Evolutionary conservation across 2,888 invertebrate genomes (phyloP).

Genomic region (Chorisops tibialis): DNA sequence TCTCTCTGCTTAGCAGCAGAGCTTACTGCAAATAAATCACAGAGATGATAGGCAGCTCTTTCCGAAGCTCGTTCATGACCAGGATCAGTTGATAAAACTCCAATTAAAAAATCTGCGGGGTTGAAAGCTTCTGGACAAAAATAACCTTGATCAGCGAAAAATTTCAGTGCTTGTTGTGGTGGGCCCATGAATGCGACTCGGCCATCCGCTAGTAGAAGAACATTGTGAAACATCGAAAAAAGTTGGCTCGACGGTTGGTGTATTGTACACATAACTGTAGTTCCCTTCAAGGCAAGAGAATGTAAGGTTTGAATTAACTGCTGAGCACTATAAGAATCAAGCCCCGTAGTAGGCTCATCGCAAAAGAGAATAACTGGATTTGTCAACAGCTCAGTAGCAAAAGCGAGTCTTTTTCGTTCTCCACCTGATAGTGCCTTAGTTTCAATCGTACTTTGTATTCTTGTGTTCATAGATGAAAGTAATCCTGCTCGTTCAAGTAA

Average conservation of each 20-base stretch:
- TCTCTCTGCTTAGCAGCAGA: constrained; percentile 74
- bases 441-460: constrained; percentile 74
- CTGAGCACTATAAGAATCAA: constrained; percentile 89
- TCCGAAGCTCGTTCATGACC: constrained; percentile 71
- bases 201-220: constrained; percentile 82
- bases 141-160: constrained; percentile 74
- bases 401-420: constrained; percentile 86
- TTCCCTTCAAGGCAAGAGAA: constrained; percentile 68
- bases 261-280: constrained; percentile 88
- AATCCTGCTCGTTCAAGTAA: constrained; percentile 71
- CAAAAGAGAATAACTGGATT: constrained; percentile 90
- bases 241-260: constrained; percentile 90
- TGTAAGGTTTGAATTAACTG: constrained; percentile 72
- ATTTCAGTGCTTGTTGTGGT: constrained; percentile 60
- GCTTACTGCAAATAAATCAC: constrained; percentile 75
- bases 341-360: constrained; percentile 93
- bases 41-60: constrained; percentile 67
- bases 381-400: constrained; percentile 85
- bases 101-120: constrained; percentile 87
- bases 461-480: constrained; percentile 65
- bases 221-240: constrained; percentile 76
- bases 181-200: constrained; percentile 80
- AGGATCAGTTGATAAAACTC: constrained; percentile 74
- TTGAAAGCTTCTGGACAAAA: constrained; percentile 79
- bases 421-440: constrained; percentile 87